Evolutionary conservation across 2,797 vertebrate species (phyloP).

Genomic region (Lutjanus argentimaculatus): DNA sequence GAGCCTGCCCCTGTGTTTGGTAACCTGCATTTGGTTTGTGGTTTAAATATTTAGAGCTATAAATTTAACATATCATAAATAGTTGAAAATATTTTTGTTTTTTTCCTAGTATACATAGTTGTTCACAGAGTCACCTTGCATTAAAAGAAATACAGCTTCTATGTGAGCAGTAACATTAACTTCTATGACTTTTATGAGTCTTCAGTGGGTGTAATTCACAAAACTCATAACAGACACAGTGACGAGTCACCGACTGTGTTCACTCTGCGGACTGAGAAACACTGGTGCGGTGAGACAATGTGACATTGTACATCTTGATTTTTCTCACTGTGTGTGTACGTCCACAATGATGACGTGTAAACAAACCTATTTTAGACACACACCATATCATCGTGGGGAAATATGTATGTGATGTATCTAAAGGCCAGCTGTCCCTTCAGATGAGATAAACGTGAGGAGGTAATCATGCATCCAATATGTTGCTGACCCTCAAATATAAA

Average conservation of each 20-base stretch:
- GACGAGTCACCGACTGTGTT: background rate
- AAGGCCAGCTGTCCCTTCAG: constrained; percentile 8
- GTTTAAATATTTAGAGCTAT: background rate
- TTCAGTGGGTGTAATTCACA: constrained; percentile 6
- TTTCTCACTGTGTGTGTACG: background rate
- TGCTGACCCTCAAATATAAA: constrained; percentile 53
- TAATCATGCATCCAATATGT: constrained; percentile 30
- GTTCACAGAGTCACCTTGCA: too few relatives aligned
- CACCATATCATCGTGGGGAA: background rate
- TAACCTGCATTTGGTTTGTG: too few relatives aligned
- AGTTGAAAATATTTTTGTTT: background rate
- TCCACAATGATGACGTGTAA: background rate
- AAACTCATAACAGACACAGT: background rate
- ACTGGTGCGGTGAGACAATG: background rate
- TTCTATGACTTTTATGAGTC: background rate
- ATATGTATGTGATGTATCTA: background rate
- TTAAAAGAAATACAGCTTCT: background rate
- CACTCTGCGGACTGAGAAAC: background rate
- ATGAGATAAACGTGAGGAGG: constrained; percentile 8
- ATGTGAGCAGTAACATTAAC: background rate
- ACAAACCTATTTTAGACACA: background rate
- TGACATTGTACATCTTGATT: background rate
- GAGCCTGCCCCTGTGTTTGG: too few relatives aligned
- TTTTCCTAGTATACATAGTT: too few relatives aligned
- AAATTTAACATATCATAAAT: background rate